Evolutionary conservation across 2,888 invertebrate genomes (phyloP).

Genomic region (Apodemia mormo): DNA sequence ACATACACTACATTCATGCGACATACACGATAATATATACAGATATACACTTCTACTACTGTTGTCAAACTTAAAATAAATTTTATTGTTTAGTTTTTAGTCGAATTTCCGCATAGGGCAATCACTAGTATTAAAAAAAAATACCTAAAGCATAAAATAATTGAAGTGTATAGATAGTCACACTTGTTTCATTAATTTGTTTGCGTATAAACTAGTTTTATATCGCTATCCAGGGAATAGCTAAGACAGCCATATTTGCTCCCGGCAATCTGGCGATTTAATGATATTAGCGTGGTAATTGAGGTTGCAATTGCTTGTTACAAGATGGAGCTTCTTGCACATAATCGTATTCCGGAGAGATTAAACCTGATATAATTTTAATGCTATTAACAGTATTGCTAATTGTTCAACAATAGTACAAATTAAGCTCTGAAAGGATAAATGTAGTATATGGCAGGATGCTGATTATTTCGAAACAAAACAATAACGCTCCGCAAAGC

Average conservation of each 20-base stretch:
- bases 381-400: constrained; percentile 17
- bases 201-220: constrained; percentile 17
- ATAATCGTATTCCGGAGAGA: constrained; percentile 9
- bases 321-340: constrained; percentile 24
- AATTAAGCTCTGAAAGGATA: background rate
- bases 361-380: constrained; percentile 21
- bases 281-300: constrained; percentile 30
- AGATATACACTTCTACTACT: too few species aligned
- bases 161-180: background rate
- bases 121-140: too few species aligned
- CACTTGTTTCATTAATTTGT: constrained; percentile 6
- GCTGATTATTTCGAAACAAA: background rate
- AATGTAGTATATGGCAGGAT: background rate
- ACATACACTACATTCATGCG: too few species aligned
- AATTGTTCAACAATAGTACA: background rate
- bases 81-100: too few species aligned
- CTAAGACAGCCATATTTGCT: constrained; percentile 21
- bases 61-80: too few species aligned
- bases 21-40: too few species aligned
- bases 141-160: too few species aligned
- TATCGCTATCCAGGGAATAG: constrained; percentile 18
- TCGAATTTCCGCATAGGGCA: too few species aligned
- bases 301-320: constrained; percentile 30
- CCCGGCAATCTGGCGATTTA: constrained; percentile 27
- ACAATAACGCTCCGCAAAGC: background rate